Evolutionary conservation across 2,113 vertebrate genomes (phyloP).

Genomic region (Illadopsis cleaveri): DNA sequence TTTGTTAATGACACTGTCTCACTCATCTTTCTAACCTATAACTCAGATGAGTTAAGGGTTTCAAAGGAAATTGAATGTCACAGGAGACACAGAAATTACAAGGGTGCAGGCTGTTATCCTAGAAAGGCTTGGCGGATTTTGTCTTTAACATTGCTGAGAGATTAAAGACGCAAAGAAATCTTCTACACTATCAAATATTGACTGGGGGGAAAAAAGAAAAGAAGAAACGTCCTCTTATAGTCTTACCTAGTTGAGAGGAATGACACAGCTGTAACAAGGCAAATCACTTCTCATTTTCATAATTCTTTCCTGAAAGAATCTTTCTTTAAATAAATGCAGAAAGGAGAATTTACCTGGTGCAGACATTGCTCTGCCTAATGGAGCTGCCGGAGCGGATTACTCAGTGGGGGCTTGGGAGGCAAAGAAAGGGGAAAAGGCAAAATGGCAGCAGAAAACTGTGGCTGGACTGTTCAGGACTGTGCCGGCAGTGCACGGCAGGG

Average conservation of each 20-base stretch:
- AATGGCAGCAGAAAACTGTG: slow-evolving; percentile 2
- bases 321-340: background rate
- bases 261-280: background rate
- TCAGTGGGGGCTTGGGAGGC: slow-evolving; percentile 14
- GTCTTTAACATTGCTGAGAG: background rate
- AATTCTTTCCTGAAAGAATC: background rate
- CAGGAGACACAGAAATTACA: background rate
- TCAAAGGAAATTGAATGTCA: background rate
- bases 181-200: background rate
- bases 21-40: background rate
- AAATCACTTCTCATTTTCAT: background rate
- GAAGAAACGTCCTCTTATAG: rapidly evolving
- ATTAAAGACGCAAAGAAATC: background rate
- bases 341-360: slow-evolving; percentile 15
- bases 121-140: background rate
- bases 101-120: background rate
- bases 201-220: rapidly evolving
- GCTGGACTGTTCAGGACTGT: background rate
- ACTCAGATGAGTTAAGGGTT: background rate
- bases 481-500: slow-evolving; percentile 48
- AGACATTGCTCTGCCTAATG: slow-evolving; percentile 2
- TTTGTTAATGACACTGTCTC: background rate
- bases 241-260: background rate
- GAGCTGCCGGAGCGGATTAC: slow-evolving; percentile 54
- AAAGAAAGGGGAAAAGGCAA: background rate